Base-by-base conservation (phyloP, 2,888 invertebrate species). In the Tipula confusa region DNA sequence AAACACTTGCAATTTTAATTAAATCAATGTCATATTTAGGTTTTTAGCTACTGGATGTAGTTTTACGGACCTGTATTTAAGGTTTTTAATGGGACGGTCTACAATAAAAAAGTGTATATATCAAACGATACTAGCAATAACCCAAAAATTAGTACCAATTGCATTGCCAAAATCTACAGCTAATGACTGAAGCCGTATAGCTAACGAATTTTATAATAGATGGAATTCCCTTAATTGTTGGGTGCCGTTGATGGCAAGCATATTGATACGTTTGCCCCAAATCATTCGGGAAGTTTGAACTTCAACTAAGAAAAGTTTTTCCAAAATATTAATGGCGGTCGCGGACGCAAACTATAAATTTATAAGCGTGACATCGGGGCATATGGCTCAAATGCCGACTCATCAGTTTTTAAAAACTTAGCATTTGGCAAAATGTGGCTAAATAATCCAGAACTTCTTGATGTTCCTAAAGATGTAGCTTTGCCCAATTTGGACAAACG, bases 341-440 rank as follows among this genome's bases (percentile, higher is more conserved):
- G 79, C 28, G 6, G 79, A 79, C 11, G 28, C 79, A 15, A 13
- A 48, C 4, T 48, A 48, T 48, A 11, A 48, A 48, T 48, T 48
- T 15, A 48, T 48, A 48, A 48, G 48, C n/a, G 79, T 79, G 79
- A 79, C 13, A 79, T 79, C 9, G 79, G 79, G n/a, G 79, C 79
- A 11, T 79, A 79, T 13, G 79, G 28, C 1, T 24, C 28, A 13
- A 29, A 24, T 13, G 24, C 28, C 13, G 79, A 79, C n/a, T 79
- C 79, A 11, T 2, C 79, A 9, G 79, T 79, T 5, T 79, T 79
- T 29, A 79, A 24, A 79, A 79, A 24, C 24, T 28, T 6, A 18
- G 15, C n/a, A 64, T 64, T 64, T 9, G 64, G 5, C 7, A 15
- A 64, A 18, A 18, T 64, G 64, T 64, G 64, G 64, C 15, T 64